Evolutionary conservation across 2,888 invertebrate genomes (phyloP).

Genomic region (Morinoia aosen): DNA sequence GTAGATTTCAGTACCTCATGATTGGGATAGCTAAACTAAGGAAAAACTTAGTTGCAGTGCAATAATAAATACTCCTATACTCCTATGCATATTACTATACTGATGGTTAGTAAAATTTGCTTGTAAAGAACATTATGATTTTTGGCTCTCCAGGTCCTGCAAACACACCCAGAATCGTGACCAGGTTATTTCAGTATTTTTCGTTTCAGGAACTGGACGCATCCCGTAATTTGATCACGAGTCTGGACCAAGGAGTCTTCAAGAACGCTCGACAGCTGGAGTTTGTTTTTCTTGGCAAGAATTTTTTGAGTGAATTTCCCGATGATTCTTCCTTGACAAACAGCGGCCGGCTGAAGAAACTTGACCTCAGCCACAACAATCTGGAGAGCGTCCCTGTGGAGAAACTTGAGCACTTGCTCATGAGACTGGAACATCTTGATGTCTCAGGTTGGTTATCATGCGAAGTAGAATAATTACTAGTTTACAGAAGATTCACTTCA

Average conservation of each 20-base stretch:
- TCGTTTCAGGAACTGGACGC: conserved; percentile 59
- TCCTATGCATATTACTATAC: not conserved
- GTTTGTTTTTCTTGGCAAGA: conserved; percentile 58
- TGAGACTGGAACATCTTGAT: not conserved
- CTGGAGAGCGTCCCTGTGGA: conserved; percentile 46
- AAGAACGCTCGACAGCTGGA: conserved; percentile 58
- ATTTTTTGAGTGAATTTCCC: conserved; percentile 61
- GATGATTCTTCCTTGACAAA: conserved; percentile 54
- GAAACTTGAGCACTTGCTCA: not conserved
- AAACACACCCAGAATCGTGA: not conserved
- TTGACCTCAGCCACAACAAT: conserved; percentile 64
- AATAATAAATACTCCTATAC: not conserved
- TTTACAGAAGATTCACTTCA: not conserved
- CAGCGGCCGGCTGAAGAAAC: conserved; percentile 54
- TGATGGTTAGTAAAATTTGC: not conserved
- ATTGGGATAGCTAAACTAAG: not conserved
- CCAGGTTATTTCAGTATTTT: not conserved
- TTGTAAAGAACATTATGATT: not conserved
- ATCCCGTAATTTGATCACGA: conserved; percentile 63
- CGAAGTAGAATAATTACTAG: not conserved
- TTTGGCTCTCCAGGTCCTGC: not conserved
- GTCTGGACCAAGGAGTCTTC: conserved; percentile 57
- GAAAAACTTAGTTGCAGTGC: not conserved
- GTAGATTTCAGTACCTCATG: not conserved
- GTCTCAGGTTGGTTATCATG: not conserved